Percentiles rank a stretch among this genome's conserved stretches.
These are phyloP conservation scores for Sturnira hondurensis DNA, from an alignment of 2,113 vertebrate species.

Conservation along the genomic window DNA sequence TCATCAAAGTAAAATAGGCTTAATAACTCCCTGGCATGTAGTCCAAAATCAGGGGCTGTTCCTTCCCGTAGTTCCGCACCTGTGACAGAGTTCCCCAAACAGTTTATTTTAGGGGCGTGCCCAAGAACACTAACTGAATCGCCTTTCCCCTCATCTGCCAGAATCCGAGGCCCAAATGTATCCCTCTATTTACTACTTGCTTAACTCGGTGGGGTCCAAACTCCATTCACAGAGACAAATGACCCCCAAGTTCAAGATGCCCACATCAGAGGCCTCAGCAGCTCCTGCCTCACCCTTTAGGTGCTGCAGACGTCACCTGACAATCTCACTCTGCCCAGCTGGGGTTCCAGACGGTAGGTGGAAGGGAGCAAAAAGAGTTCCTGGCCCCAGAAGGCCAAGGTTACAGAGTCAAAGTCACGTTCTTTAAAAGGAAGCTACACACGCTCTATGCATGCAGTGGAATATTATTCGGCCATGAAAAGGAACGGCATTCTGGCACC, in stretches of 20 bases:
- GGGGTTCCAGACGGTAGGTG: neutral
- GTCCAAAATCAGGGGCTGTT: neutral
- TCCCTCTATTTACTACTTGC: neutral
- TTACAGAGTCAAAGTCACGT: neutral
- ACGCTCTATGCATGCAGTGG: fast-evolving
- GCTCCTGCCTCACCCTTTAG: fast-evolving
- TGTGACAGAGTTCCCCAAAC: neutral
- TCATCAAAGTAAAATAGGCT: neutral
- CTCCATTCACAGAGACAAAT: fast-evolving
- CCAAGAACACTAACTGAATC: neutral
- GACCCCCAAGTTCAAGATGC: neutral
- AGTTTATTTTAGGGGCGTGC: neutral
- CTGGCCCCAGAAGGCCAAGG: neutral
- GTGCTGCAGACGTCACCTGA: neutral
- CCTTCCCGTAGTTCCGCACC: neutral
- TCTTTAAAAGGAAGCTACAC: neutral
- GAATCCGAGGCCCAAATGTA: neutral
- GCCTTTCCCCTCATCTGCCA: neutral
- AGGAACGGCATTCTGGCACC: neutral
- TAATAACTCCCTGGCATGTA: fast-evolving
- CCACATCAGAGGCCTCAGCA: fast-evolving
- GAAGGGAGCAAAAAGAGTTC: neutral
- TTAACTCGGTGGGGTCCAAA: neutral
- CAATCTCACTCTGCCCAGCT: fast-evolving
- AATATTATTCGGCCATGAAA: neutral